Evolutionary conservation across 2,888 invertebrate genomes (phyloP).

Genomic region (Cephus runcator): DNA sequence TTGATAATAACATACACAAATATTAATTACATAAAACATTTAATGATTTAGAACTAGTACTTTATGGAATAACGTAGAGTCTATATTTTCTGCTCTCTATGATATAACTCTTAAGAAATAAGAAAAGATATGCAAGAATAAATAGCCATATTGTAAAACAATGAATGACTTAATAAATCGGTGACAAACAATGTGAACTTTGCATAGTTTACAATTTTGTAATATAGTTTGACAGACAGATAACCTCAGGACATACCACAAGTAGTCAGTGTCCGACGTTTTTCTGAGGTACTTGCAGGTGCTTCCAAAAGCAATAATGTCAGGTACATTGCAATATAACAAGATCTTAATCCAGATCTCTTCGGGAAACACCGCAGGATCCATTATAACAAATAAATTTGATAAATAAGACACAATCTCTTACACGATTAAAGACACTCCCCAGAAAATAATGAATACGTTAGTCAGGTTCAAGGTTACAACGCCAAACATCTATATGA

Average conservation of each 20-base stretch:
- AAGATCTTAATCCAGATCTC: conserved; percentile 65
- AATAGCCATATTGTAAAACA: not conserved
- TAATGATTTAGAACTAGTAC: not conserved
- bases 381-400: conserved; percentile 45
- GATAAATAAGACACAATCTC: not conserved
- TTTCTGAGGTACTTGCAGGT: conserved; percentile 63
- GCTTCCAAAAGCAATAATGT: conserved; percentile 62
- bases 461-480: conserved; percentile 64
- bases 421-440: conserved; percentile 50
- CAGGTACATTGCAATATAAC: conserved; percentile 63
- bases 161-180: conserved; percentile 3
- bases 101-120: not conserved
- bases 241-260: conserved; percentile 61
- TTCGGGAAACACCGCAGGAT: conserved; percentile 63
- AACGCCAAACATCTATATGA: conserved; percentile 9
- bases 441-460: conserved; percentile 57
- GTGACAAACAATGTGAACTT: not conserved
- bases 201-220: not conserved
- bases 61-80: not conserved
- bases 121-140: not conserved
- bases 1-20: not conserved
- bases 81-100: not conserved
- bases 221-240: conserved; percentile 17
- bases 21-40: not conserved
- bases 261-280: conserved; percentile 61